Base-by-base conservation (phyloP, 2,888 invertebrate species). In the Acholoe squamosa region DNA sequence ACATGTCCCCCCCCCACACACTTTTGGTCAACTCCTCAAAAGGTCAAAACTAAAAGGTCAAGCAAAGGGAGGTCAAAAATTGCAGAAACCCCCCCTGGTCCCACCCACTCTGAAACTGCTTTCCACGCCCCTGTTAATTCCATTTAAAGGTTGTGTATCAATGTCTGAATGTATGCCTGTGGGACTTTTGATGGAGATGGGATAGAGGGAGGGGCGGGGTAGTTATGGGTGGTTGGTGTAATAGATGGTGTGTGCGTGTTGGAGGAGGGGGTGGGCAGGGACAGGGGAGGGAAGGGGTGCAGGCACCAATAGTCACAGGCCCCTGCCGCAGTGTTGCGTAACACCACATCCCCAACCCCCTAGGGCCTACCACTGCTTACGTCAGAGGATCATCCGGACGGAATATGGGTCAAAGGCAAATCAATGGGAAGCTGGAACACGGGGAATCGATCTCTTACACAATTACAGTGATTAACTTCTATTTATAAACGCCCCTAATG, bases 401-500 rank as follows among this genome's bases (percentile, higher is more conserved):
- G 51, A 51, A 84, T 84, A 51, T 84, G 51, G 84, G 84, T 84
- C 84, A 84, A n/a, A 16, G 31, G 28, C 71, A 71, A 71, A n/a
- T 71, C 71, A 71, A 71, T 71, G 25, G 71, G 7, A 22, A 22
- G 43, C 16, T 84, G n/a, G 34, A 43, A 51, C n/a, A 84, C 3
- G 43, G n/a, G 16, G 34, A 19, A 84, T 84, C 51, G 84, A 84
- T 84, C 28, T n/a, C 84, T 84, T 84, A 84, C 84, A 51, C 84
- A 84, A 84, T 84, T 84, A 84, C 51, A 84, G 51, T 84, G 84
- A 84, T 84, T 84, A 84, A 84, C 84, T 84, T 84, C 84, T 84
- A 84, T 84, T 84, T 84, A 84, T 84, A 84, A 84, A 84, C 51
- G 25, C 51, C 51, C 34, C 51, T 84, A 84, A 84, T 84, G 84